A percentile compares a stretch with the other conserved stretches of the same genome.
Conservation (phyloP, 2,888 invertebrate species). For the Ctenicera cuprea region DNA sequence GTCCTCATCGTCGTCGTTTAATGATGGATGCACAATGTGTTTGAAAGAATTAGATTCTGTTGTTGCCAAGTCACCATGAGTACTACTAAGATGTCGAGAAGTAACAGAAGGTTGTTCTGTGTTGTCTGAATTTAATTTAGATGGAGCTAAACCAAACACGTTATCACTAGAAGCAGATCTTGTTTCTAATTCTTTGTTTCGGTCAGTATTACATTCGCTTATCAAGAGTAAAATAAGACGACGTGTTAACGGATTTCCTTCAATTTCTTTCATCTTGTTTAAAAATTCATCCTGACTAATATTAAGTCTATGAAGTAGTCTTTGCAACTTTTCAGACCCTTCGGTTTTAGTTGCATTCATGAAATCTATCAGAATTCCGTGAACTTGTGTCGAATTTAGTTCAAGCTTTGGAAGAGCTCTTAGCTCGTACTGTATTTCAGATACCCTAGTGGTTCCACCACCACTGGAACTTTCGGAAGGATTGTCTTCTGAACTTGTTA, state of each 20-base stretch:
- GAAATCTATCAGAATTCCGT: constrained; percentile 69
- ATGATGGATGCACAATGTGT: constrained; percentile 60
- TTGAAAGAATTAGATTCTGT: constrained; percentile 46
- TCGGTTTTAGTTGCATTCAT: constrained; percentile 80
- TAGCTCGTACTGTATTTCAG: constrained; percentile 70
- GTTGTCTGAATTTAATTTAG: not conserved
- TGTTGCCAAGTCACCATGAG: constrained; percentile 8
- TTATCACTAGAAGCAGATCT: constrained; percentile 60
- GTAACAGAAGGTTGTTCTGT: not conserved
- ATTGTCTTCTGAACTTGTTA: constrained; percentile 43
- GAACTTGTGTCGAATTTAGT: constrained; percentile 67
- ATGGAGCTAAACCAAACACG: constrained; percentile 52
- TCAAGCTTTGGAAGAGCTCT: constrained; percentile 69
- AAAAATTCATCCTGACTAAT: constrained; percentile 84
- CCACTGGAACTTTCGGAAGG: constrained; percentile 27
- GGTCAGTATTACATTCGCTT: constrained; percentile 82
- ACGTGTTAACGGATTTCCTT: constrained; percentile 84
- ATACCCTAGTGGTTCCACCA: constrained; percentile 36
- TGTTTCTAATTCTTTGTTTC: constrained; percentile 58
- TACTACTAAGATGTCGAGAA: not conserved
- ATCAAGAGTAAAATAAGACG: constrained; percentile 85
- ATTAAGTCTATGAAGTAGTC: constrained; percentile 85
- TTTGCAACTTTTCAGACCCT: constrained; percentile 82
- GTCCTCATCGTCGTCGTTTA: constrained; percentile 77
- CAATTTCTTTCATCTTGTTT: constrained; percentile 88